A percentile compares a stretch with the other conserved stretches of the same genome.
phyloP scores from a whole-genome alignment of 2,113 vertebrate species.

The Pyxicephalus adspersus region DNA sequence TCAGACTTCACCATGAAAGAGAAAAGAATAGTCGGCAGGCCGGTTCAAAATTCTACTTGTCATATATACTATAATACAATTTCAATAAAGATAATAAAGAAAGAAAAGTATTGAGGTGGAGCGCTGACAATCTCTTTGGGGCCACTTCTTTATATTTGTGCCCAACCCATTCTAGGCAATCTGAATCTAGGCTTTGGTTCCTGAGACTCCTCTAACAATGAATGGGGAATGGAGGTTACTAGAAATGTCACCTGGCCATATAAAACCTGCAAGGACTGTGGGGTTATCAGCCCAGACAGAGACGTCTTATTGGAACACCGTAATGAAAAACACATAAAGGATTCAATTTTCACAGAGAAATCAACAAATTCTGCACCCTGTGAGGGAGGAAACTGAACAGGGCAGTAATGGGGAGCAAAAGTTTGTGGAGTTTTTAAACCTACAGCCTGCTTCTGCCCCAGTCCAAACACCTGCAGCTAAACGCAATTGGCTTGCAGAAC shows the following conservation, averaged over 20 bases:
- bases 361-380: neutral
- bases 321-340: constrained; percentile 86
- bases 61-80: too few relatives aligned
- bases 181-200: constrained; percentile 75
- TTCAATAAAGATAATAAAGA: too few relatives aligned
- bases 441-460: constrained; percentile 66
- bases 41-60: too few relatives aligned
- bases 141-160: too few relatives aligned
- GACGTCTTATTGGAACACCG: constrained; percentile 86
- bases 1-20: too few relatives aligned
- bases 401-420: constrained; percentile 45
- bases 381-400: constrained; percentile 60
- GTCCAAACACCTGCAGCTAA: constrained; percentile 63
- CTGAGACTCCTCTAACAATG: constrained; percentile 79
- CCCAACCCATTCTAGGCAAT: constrained; percentile 84
- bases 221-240: constrained; percentile 78
- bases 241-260: constrained; percentile 77
- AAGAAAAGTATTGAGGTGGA: too few relatives aligned
- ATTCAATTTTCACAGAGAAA: constrained; percentile 60
- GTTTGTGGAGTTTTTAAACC: constrained; percentile 77
- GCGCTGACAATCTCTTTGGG: too few relatives aligned
- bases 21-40: too few relatives aligned
- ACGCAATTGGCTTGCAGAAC: constrained; percentile 82
- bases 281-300: constrained; percentile 89
- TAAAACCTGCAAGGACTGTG: constrained; percentile 96